phyloP scores from a whole-genome alignment of 1,140 invertebrate genomes.

The Micrasema minimum region DNA sequence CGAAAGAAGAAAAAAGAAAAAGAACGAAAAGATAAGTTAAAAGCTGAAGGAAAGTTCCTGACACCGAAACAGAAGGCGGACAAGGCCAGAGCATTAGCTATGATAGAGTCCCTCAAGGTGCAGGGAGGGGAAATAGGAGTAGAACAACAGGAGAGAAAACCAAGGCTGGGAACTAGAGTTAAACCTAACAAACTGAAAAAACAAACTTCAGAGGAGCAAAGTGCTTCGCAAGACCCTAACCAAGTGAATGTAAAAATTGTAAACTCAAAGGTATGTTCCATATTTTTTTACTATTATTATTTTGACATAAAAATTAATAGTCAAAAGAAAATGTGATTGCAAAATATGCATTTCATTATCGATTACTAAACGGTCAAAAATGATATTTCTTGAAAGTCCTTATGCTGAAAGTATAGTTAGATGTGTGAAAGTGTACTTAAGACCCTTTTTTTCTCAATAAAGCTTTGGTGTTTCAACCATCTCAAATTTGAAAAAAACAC shows the following conservation, averaged over 20 bases:
- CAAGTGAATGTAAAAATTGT: conserved; percentile 70
- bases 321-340: no score
- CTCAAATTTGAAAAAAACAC: no score
- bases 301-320: no score
- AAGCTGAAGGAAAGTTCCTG: conserved; percentile 93
- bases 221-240: conserved; percentile 65
- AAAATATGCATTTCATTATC: no score
- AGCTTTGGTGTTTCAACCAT: no score
- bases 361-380: no score
- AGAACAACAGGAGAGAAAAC: conserved; percentile 69
- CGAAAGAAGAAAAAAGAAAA: conserved; percentile 95
- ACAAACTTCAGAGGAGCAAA: conserved; percentile 64
- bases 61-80: conserved; percentile 94
- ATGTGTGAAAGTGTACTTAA: no score
- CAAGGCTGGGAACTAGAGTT: conserved; percentile 78
- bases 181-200: conserved; percentile 78
- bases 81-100: conserved; percentile 84
- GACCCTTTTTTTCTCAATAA: no score
- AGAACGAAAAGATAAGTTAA: conserved; percentile 90
- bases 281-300: no score
- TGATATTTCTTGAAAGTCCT: no score
- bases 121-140: conserved; percentile 77
- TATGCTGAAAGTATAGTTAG: no score
- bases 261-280: conserved; percentile 62
- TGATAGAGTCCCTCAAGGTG: conserved; percentile 88